Evolutionary conservation across 1,140 invertebrate species (phyloP), one percentile per base, ranked within the genome.

Genomic region (Drosophila repleta): DNA sequence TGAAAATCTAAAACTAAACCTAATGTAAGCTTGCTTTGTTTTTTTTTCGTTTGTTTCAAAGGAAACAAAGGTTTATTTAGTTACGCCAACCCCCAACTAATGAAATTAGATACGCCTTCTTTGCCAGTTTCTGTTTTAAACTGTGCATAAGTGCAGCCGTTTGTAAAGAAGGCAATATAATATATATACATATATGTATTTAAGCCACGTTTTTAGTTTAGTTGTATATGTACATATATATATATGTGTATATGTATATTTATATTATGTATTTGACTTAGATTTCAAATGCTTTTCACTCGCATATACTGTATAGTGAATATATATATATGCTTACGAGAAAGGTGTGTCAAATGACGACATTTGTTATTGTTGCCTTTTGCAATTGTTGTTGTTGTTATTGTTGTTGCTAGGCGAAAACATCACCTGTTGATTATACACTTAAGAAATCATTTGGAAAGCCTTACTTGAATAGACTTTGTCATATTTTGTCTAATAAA

Each of bases 81-180:
- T 1, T 41, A 17, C 15, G 0, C 2, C 7, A 0, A 7, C 15
- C 39, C 15, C n/a, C 6, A 41, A 37, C 35, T 35, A 62, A 32
- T 48, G 70, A 82, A 82, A 77, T 74, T 74, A 74, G 72, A 84
- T 74, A 70, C 79, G 71, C 58, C 52, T 46, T 46, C 39, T 17
- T 8, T 17, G 1, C 15, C 10, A 35, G 32, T 11, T 60, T n/a
- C n/a, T 56, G 26, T 29, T 55, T 32, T 24, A 55, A 10, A 51
- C 52, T 55, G 41, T 66, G 46, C 37, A 78, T 48, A 62, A 79
- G 76, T 41, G 35, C 74, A 87, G 64, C 75, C 83, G 79, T 49
- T 82, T 87, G 82, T 87, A 55, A 85, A 84, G 68, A 79, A 45
- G 55, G 32, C 66, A 61, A 24, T 61, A 18, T 43, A 35, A 35